Evolutionary conservation across 2,888 invertebrate genomes (phyloP), one percentile per base, ranked within the genome.

Genomic region (Bombylius discolor): DNA sequence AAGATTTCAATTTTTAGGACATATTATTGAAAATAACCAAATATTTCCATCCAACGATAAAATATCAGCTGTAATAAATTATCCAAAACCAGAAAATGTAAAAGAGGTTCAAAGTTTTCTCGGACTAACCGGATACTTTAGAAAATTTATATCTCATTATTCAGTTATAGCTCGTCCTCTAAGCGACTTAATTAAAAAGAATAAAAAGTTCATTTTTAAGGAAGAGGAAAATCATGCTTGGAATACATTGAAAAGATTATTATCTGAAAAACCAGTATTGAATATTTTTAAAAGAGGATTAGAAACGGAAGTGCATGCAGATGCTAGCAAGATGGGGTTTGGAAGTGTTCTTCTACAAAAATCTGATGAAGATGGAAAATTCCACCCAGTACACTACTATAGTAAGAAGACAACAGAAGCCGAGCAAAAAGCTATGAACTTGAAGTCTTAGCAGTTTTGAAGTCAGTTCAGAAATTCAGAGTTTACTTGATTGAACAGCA

Each of bases 221-320:
- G 7, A 63, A 66, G 0, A 62, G 67, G 32, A 70, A 70, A 3
- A 65, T 59, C 45, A 32, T 11, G 5, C 64, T 3, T 56, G 56
- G 11, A 32, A 52, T 7, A 8, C 11, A 7, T 39, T 60, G 11
- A 60, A 58, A n/a, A 9, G 53, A 23, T 53, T 49, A 14, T 46
- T 62, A 39, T 31, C 45, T 4, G 47, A 51, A 34, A 31, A 59
- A 50, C 64, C 61, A 42, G 58, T 68, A 12, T 56, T 70, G 14
- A 60, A 62, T 6, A 51, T 70, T 5, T 70, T 50, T 59, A 54
- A 57, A 9, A 64, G 64, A 7, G 36, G 49, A 33, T 32, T 47
- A 44, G 56, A 56, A 23, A 67, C 65, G 12, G 64, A 67, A 57
- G 53, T 67, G 49, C 66, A 67, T 58, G 63, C 62, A 23, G 67